Conservation (phyloP, 2,888 invertebrate species). For the Nemoura dubitans region DNA sequence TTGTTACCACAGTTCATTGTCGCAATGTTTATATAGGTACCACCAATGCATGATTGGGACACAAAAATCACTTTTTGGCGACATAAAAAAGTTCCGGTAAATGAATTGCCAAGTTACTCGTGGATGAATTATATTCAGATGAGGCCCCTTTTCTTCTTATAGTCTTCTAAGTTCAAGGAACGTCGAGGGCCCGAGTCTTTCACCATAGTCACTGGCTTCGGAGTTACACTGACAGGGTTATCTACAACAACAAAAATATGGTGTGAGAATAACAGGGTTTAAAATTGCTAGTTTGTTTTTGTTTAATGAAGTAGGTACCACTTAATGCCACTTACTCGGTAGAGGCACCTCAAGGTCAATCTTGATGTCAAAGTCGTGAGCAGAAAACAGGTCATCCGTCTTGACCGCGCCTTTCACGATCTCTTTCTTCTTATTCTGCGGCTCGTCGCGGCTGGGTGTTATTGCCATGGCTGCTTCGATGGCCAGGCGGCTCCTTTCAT, state of each 20-base stretch:
- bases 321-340: slow-evolving; percentile 69
- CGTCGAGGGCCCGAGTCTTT: slow-evolving; percentile 85
- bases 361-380: slow-evolving; percentile 95
- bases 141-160: slow-evolving; percentile 91
- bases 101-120: background rate
- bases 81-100: background rate
- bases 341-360: slow-evolving; percentile 89
- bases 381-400: slow-evolving; percentile 65
- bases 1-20: background rate
- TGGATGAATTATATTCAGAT: slow-evolving; percentile 66
- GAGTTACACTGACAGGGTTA: slow-evolving; percentile 74
- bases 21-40: background rate
- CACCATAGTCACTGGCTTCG: slow-evolving; percentile 76
- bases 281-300: no score
- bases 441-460: slow-evolving; percentile 48
- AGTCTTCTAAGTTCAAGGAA: slow-evolving; percentile 89
- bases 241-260: slow-evolving; percentile 63
- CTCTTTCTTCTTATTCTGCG: slow-evolving; percentile 55
- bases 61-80: background rate
- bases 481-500: slow-evolving; percentile 42
- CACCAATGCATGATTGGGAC: background rate
- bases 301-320: background rate
- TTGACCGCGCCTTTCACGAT: slow-evolving; percentile 47
- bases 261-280: slow-evolving; percentile 44
- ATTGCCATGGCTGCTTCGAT: slow-evolving; percentile 51